Evolutionary conservation across 2,797 vertebrate genomes (phyloP), one percentile per base, ranked within the genome.

Genomic region (Leptodactylus fallax): DNA sequence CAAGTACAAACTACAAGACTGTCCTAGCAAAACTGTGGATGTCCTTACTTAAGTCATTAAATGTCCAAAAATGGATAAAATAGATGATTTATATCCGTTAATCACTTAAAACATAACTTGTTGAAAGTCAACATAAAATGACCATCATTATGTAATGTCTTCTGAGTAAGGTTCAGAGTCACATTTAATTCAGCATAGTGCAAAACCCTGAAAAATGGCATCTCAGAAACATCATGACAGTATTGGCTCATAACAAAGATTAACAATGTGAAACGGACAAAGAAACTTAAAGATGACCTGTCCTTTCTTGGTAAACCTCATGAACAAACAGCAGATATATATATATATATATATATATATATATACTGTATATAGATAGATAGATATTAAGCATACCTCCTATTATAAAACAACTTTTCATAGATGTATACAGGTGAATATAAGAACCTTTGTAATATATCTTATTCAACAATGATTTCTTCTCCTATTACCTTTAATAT

Each of bases 111-210:
- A 45, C 23, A 13, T 36, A 12, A 25, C 53, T 67, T 82, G 63
- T 82, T 17, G 81, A 82, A 83, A 69, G 81, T 83, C 81, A 83
- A 55, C 67, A 71, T 17, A 23, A 69, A 83, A 36, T 55, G 49
- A 61, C 82, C 21, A 36, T 76, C 69, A 84, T 72, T 84, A 84
- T 76, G 53, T 45, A 76, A 84, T 84, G 67, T 69, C 21, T 84
- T 69, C 82, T 84, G 82, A 72, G 69, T 74, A 71, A 84, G 53
- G 36, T 47, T 13, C 69, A 72, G 19, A 49, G 7, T 19, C 21
- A 53, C 69, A 74, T 84, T 84, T 76, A 84, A 84, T 84, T 84
- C 36, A n/a, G 19, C 71, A 84, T 84, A 84, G 67, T 84, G 82
- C 82, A 60, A 74, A n/a, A 53, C 55, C 25, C 36, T 49, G 67